Conservation (phyloP, 1,140 invertebrate genomes). For the Melitaea cinxia region DNA sequence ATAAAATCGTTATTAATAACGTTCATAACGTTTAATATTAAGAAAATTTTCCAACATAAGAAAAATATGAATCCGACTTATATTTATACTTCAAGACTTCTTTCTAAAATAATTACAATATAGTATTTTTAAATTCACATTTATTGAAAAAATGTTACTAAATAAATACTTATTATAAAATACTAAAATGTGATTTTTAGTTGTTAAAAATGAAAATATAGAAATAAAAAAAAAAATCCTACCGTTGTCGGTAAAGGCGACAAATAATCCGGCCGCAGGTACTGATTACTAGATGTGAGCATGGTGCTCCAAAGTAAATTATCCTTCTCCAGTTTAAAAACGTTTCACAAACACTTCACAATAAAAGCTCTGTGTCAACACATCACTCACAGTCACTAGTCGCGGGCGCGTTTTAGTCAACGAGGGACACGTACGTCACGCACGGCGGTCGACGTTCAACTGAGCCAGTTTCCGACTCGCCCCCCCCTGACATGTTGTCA, state of each 20-base stretch:
- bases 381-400: constrained; percentile 65
- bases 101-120: too few species aligned
- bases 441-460: constrained; percentile 54
- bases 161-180: too few species aligned
- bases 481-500: constrained; percentile 74
- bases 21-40: too few species aligned
- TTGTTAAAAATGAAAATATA: not conserved
- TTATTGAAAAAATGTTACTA: too few species aligned
- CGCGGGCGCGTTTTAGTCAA: constrained; percentile 31
- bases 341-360: constrained; percentile 66
- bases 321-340: constrained; percentile 75
- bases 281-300: constrained; percentile 94
- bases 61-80: too few species aligned
- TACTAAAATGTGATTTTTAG: not conserved
- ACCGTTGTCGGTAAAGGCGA: constrained; percentile 94
- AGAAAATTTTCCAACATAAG: too few species aligned
- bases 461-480: constrained; percentile 54
- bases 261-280: constrained; percentile 95
- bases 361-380: constrained; percentile 63
- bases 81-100: too few species aligned
- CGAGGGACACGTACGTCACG: constrained; percentile 41
- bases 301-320: constrained; percentile 82
- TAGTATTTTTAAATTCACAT: too few species aligned
- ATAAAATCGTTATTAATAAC: too few species aligned
- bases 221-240: constrained; percentile 66